phyloP scores from a whole-genome alignment of 2,888 invertebrate genomes.

The Lepidochitona cinerea region DNA sequence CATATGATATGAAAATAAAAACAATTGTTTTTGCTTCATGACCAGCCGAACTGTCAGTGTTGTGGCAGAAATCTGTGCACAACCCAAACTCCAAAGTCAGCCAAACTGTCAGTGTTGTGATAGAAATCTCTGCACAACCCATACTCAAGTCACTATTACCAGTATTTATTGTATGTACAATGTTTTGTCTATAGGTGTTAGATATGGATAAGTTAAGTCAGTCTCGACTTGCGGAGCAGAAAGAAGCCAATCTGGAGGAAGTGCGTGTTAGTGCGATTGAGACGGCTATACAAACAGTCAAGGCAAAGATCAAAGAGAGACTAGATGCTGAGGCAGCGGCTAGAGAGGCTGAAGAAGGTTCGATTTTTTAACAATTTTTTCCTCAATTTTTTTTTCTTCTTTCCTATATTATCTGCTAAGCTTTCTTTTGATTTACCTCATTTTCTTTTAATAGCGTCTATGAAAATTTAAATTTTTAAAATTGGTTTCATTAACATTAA shows the following conservation, averaged over 20 bases:
- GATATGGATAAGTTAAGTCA: constrained; percentile 64
- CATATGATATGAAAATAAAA: too few species aligned
- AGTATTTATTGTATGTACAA: background rate
- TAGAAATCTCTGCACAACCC: too few species aligned
- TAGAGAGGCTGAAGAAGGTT: background rate
- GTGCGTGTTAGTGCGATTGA: constrained; percentile 56
- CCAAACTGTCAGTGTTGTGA: too few species aligned
- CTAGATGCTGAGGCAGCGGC: constrained; percentile 28
- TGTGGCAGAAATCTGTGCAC: too few species aligned
- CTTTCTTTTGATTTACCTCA: too few species aligned
- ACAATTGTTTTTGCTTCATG: too few species aligned
- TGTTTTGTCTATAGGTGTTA: constrained; percentile 42
- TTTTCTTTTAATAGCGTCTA: too few species aligned
- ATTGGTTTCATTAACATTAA: too few species aligned
- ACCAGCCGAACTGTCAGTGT: too few species aligned
- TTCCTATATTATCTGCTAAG: background rate
- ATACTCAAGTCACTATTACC: too few species aligned
- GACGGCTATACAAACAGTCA: constrained; percentile 57
- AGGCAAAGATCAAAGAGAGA: constrained; percentile 59
- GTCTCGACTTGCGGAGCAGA: constrained; percentile 58
- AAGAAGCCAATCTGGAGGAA: constrained; percentile 48
- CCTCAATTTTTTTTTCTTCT: background rate
- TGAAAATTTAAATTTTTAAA: too few species aligned
- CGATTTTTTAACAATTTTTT: background rate
- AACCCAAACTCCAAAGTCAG: too few species aligned